Evolutionary conservation across 2,113 vertebrate species (phyloP), one percentile per base, ranked within the genome.

Genomic region (Pipra filicauda): DNA sequence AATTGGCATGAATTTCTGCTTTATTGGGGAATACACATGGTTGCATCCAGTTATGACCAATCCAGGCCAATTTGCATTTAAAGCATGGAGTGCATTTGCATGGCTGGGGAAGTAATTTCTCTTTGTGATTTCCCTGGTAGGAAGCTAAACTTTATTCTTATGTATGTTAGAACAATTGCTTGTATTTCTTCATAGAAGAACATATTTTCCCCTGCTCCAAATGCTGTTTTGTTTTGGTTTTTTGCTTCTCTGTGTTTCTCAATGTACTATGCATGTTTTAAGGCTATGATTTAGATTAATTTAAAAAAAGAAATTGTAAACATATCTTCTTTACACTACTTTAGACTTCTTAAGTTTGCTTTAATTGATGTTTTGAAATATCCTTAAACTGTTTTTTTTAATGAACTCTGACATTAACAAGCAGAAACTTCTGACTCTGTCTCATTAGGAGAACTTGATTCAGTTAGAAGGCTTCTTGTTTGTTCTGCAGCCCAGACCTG

Each of bases 11-110:
- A 58, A 13, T 21, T 80, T 18, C 21, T 67, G 2, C 15, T 54
- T 8, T 17, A 0, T 3, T 12, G 3, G 35, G 35, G 33, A 49
- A 2, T 11, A 9, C 30, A 8, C 2, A 3, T 5, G 8, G 9
- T 39, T 62, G 30, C n/a, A 5, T 22, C 69, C 19, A 48, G 11
- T 31, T n/a, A 9, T 3, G 30, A 43, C 23, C 73, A 31, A 66
- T 62, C 13, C 37, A 41, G 69, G 19, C 13, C 5, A 13, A 6
- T 54, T 78, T 67, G 51, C 21, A 11, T 55, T 26, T 30, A 16
- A 46, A 23, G 19, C 9, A 3, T 23, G 44, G 27, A 28, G 15
- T 59, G 21, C 7, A 0, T 35, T 73, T n/a, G 20, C 39, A 18
- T 7, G 17, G 15, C 17, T 80, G 59, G 55, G 49, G 44, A 59